phyloP scores from a whole-genome alignment of 2,113 vertebrate genomes.

The Sphaerodactylus townsendi region DNA sequence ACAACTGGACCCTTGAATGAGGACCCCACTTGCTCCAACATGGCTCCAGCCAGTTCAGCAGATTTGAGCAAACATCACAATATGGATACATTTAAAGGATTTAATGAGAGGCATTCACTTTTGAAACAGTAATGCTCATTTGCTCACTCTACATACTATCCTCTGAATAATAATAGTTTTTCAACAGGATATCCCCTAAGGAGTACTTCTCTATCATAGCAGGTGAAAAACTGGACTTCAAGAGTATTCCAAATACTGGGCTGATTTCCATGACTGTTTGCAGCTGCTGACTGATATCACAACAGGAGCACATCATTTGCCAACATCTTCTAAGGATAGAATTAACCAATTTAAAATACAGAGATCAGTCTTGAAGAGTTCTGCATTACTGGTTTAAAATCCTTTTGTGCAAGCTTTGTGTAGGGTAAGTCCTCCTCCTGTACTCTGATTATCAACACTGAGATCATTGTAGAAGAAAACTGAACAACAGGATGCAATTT shows the following conservation, averaged over 20 bases:
- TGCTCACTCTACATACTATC: background rate
- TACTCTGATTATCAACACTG: background rate
- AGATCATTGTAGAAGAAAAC: background rate
- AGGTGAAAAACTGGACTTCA: background rate
- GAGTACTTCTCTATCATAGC: background rate
- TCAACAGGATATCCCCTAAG: background rate
- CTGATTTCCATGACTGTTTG: background rate
- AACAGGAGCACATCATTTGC: background rate
- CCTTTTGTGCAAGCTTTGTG: background rate
- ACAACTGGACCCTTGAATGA: background rate
- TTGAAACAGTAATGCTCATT: background rate
- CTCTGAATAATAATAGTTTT: background rate
- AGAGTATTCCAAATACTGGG: background rate
- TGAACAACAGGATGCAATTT: constrained; percentile 1
- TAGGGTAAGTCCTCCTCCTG: background rate
- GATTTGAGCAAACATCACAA: background rate
- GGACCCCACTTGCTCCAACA: background rate
- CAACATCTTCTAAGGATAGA: background rate
- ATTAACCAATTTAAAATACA: background rate
- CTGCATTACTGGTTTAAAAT: background rate
- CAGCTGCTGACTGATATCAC: background rate
- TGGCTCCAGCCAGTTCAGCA: background rate
- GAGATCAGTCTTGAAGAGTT: no score
- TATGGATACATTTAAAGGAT: background rate
- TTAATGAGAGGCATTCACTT: background rate